These are phyloP conservation scores for Drosophila nigrodunni DNA, from an alignment of 1,140 invertebrate species.

Conservation along the genomic window DNA sequence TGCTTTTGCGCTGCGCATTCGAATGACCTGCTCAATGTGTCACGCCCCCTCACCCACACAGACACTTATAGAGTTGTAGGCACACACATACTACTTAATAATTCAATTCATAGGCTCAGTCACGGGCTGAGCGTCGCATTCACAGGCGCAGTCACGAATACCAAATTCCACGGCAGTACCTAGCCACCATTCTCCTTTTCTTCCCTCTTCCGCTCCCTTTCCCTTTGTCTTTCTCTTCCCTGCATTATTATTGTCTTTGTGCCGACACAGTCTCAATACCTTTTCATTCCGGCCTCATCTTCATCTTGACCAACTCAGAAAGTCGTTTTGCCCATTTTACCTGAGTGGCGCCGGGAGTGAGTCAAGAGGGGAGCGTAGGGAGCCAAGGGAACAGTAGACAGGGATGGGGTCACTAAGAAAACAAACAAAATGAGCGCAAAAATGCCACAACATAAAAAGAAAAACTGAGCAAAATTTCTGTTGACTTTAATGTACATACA, in stretches of 20 bases:
- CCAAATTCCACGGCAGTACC: conserved; percentile 41
- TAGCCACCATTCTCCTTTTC: background rate
- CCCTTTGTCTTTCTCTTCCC: background rate
- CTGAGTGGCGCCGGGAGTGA: conserved; percentile 1
- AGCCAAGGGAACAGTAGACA: no score
- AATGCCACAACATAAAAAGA: conserved; percentile 15
- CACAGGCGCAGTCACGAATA: conserved; percentile 71
- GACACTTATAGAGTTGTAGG: conserved; percentile 11
- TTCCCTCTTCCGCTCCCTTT: background rate
- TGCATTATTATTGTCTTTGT: background rate
- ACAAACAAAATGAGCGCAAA: conserved; percentile 27
- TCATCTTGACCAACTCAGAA: conserved; percentile 3
- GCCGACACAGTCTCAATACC: conserved; percentile 15
- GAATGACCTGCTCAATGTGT: conserved; percentile 70
- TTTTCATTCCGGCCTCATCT: background rate
- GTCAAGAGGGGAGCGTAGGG: no score
- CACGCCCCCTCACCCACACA: conserved; percentile 31
- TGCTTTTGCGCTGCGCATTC: conserved; percentile 70
- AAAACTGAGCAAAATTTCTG: conserved; percentile 55
- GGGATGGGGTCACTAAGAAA: conserved; percentile 14
- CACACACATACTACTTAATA: conserved; percentile 65
- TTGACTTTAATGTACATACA: conserved; percentile 56
- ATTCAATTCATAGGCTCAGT: conserved; percentile 80
- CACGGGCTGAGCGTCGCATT: conserved; percentile 58
- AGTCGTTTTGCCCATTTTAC: conserved; percentile 35